Evolutionary conservation across 2,888 invertebrate genomes (phyloP), one percentile per base, ranked within the genome.

Genomic region (Escarpia spicata): DNA sequence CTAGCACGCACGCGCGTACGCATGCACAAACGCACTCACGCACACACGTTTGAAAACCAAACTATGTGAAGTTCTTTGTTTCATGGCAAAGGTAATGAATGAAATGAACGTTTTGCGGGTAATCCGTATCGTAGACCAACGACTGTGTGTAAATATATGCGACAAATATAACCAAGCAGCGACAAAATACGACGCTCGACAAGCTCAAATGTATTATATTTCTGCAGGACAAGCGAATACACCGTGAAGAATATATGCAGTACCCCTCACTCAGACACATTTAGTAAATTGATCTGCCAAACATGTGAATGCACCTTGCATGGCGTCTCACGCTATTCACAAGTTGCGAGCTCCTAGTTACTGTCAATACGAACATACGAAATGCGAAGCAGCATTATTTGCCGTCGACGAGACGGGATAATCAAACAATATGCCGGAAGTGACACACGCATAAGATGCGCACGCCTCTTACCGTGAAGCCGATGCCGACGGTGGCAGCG

Each of bases 401-500:
- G 75, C 75, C 75, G 26, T 75, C 26, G 75, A 75, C 15, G 75
- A n/a, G 75, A 75, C 26, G 75, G 75, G 4, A 75, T 19, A 75
- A 26, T 75, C 75, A 75, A 3, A 75, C 75, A 75, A 75, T 26
- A 8, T 26, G n/a, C 43, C 43, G 93, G 94, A 97, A 75, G 75
- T n/a, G 2, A n/a, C 52, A 52, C 52, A 52, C 10, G 52, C 52
- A 52, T 12, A 9, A 37, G 75, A 15, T 26, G 26, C 26, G n/a
- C 75, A 26, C 26, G 26, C 26, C n/a, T 75, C 98, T 98, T 97
- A 99, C 99, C 97, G 98, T 99, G 96, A 99, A 98, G 90, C 99
- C 99, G 95, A 99, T 99, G 92, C 99, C 99, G 92, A 99, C 99
- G 0, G 99, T 99, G 10, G 99, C 99, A 0, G 99, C 98, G 97